Conservation (phyloP, 2,113 vertebrate genomes). For the Oceanites oceanicus region DNA sequence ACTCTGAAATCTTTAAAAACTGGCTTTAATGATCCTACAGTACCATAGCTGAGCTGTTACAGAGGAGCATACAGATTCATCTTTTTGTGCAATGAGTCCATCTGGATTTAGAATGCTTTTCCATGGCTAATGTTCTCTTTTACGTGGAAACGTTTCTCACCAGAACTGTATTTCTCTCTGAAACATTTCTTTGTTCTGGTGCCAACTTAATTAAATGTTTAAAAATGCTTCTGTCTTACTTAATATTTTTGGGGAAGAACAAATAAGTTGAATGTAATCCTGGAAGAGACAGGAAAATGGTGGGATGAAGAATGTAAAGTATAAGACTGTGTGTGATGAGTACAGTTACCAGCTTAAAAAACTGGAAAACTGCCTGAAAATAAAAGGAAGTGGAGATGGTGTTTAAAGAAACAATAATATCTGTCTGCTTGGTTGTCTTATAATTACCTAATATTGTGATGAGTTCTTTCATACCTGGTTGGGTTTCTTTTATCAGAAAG, state of each 20-base stretch:
- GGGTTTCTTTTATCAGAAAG: background rate
- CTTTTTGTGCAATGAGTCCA: conserved; percentile 12
- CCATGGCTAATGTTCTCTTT: conserved; percentile 21
- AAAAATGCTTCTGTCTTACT: background rate
- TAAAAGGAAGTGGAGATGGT: background rate
- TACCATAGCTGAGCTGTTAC: conserved; percentile 30
- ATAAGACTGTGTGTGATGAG: background rate
- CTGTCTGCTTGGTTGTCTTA: background rate
- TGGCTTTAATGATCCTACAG: conserved; percentile 50
- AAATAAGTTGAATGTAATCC: background rate
- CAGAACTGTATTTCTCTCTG: background rate
- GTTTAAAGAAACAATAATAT: background rate
- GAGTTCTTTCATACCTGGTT: background rate
- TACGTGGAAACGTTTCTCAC: conserved; percentile 27
- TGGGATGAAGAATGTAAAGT: background rate
- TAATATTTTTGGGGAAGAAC: background rate
- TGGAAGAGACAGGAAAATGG: background rate
- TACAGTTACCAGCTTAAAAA: background rate
- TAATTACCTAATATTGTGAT: background rate
- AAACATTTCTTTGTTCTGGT: conserved; percentile 51
- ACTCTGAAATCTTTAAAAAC: conserved; percentile 51
- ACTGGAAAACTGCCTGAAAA: background rate
- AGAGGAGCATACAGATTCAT: conserved; percentile 22
- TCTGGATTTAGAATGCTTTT: conserved; percentile 52
- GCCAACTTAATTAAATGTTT: conserved; percentile 20